phyloP scores from a whole-genome alignment of 2,888 invertebrate species.

The Vanessa cardui region DNA sequence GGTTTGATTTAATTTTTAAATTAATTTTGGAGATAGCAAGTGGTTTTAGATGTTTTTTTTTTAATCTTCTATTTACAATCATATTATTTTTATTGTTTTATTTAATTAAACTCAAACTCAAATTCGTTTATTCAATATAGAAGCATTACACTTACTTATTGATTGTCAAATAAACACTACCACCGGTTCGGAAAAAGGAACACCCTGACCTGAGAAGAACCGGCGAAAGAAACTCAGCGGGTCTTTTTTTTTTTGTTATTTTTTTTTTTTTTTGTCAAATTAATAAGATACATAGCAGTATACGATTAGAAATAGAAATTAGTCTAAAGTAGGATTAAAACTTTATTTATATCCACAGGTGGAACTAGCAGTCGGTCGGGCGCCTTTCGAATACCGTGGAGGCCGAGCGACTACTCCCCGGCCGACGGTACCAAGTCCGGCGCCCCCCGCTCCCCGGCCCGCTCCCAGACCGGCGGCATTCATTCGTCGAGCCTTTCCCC shows the following conservation, averaged over 20 bases:
- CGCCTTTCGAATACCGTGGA: conserved; percentile 69
- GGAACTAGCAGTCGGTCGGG: conserved; percentile 70
- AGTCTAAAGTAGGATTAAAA: neutral
- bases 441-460: conserved; percentile 45
- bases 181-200: too few relatives aligned
- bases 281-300: too few relatives aligned
- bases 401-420: conserved; percentile 50
- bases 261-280: too few relatives aligned
- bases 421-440: conserved; percentile 41
- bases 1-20: conserved; percentile 47
- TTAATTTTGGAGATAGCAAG: neutral
- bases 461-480: conserved; percentile 47
- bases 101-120: too few relatives aligned
- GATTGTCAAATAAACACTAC: too few relatives aligned
- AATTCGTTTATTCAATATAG: too few relatives aligned
- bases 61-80: too few relatives aligned
- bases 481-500: conserved; percentile 46
- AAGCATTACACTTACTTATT: too few relatives aligned
- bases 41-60: neutral
- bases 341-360: conserved; percentile 51
- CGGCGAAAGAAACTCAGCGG: too few relatives aligned
- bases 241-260: too few relatives aligned
- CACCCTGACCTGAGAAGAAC: too few relatives aligned
- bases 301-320: too few relatives aligned
- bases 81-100: neutral